These are phyloP conservation scores for Strix uralensis DNA, from an alignment of 2,113 vertebrate species.

Conservation along the genomic window DNA sequence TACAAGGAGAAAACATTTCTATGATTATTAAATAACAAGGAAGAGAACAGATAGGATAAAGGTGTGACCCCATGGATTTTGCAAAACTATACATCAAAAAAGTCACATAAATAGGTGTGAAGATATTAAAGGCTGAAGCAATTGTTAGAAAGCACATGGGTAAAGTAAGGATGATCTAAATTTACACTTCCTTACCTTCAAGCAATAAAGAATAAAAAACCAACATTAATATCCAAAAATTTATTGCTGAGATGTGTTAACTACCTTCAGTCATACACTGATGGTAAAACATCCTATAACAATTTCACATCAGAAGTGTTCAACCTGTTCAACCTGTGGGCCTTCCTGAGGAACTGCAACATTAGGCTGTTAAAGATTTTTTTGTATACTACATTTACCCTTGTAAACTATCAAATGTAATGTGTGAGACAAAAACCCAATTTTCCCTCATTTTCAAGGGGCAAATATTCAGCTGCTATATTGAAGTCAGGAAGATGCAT, in stretches of 20 bases:
- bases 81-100: background rate
- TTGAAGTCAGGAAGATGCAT: background rate
- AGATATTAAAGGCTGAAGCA: background rate
- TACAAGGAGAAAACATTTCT: background rate
- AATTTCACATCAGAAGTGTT: background rate
- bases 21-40: background rate
- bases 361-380: background rate
- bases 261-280: background rate
- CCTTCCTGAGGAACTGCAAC: background rate
- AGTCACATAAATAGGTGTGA: background rate
- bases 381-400: background rate
- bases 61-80: background rate
- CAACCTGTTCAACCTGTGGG: background rate
- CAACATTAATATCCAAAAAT: background rate
- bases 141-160: background rate
- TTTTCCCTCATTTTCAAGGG: background rate
- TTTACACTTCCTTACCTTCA: background rate
- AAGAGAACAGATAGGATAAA: background rate
- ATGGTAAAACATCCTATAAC: background rate
- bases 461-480: background rate
- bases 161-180: background rate
- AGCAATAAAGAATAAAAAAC: background rate
- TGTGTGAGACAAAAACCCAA: background rate
- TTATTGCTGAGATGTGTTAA: background rate
- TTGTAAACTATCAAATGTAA: background rate